Evolutionary conservation across 2,113 vertebrate species (phyloP).

Genomic region (Petrocephalus zakoni): DNA sequence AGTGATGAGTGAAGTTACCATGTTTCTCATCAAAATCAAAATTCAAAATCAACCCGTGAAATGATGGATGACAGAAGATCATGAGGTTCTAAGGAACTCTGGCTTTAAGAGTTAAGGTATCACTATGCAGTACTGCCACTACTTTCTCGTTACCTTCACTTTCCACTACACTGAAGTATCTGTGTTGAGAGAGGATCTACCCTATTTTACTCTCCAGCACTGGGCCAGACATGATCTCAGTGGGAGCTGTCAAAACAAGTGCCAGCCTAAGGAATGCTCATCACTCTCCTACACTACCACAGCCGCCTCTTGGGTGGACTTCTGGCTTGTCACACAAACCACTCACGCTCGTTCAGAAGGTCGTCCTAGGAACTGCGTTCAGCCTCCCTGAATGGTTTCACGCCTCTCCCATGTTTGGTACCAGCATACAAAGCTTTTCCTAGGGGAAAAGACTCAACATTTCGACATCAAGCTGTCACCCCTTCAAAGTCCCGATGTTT

Average conservation of each 20-base stretch:
- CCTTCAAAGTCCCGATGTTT: not conserved
- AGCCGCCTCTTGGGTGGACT: not conserved
- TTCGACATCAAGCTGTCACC: not conserved
- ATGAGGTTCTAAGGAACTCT: not conserved
- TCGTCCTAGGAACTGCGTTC: not conserved
- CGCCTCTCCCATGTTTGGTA: not conserved
- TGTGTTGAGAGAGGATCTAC: not conserved
- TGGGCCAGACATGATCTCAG: not conserved
- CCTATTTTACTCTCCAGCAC: not conserved
- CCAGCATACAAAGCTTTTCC: not conserved
- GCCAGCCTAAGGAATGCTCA: not conserved
- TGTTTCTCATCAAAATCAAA: not conserved
- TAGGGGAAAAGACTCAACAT: not conserved
- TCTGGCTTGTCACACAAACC: not conserved
- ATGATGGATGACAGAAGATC: not conserved
- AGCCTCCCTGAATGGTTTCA: not conserved
- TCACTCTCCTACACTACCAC: not conserved
- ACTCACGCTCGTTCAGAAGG: not conserved
- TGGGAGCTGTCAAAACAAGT: not conserved
- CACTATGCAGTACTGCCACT: not conserved
- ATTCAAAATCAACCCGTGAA: not conserved
- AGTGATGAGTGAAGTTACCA: constrained; percentile 6
- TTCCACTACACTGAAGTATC: not conserved
- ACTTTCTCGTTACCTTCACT: not conserved
- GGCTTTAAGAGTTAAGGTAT: not conserved